Base-by-base conservation (phyloP, 1,140 invertebrate genomes). In the Colletes gigas region DNA sequence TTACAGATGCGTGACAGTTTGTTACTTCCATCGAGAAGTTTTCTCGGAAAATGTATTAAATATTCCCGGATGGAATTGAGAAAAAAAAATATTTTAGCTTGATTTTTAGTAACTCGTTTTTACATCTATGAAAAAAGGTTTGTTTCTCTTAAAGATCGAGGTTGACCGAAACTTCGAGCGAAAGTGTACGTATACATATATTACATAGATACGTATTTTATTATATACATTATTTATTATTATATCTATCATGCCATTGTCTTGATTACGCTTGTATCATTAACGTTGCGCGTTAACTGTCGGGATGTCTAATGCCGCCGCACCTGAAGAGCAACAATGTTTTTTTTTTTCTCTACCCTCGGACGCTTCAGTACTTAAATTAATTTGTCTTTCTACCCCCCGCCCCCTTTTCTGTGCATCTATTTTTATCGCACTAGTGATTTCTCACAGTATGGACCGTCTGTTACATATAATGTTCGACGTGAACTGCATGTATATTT, bases 241-340 rank as follows among this genome's bases (percentile, higher is more conserved):
- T 84, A 85, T 84, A 85, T 81, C 59, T 85, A 85, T 85, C 84
- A 85, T 85, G 84, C 84, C 84, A 85, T 85, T 85, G 84, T 85
- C 84, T 85, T 82, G 83, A 85, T 81, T 78, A 71, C 77, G 83
- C 83, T 85, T 85, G 41, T 84, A 80, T 84, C 57, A 81, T 85
- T 85, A 85, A 84, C 83, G 83, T 85, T 85, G 72, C 78, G 83
- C 83, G 83, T 84, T 84, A 76, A 84, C 70, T 84, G 68, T 73
- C 83, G 69, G 63, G 78, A 82, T 74, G 54, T 83, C 39, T 72
- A 73, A 75, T 59, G 68, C 73, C 81, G 59, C 62, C 47, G 62
- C 79, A 79, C 73, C 66, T 76, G 59, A 81, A 44, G 14, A 71
- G 68, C 47, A 71, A 63, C 10, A 15, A 41, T 60, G 17, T 17